Conservation (phyloP, 64 coral and sea anemone species). For the Porites australiensis region DNA sequence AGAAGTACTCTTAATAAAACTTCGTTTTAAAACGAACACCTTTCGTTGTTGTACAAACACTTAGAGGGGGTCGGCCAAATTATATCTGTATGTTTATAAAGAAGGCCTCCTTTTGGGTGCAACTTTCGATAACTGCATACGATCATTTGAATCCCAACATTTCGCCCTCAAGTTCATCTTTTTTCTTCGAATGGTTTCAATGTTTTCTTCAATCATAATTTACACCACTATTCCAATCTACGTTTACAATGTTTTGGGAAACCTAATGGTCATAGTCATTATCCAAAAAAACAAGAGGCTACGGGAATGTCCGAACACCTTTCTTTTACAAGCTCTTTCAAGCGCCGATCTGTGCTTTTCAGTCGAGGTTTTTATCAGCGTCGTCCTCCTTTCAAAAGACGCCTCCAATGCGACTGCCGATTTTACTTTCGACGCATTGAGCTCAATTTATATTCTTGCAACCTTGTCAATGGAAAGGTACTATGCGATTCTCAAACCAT, state of each 20-base stretch:
- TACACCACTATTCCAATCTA: neutral
- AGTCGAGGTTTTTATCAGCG: neutral
- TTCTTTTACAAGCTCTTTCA: neutral
- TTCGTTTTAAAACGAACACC: no score
- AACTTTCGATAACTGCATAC: neutral
- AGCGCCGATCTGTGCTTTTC: neutral
- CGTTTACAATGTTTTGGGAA: conserved; percentile 14
- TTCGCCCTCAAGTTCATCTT: neutral
- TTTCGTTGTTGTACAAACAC: no score
- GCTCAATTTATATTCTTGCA: neutral
- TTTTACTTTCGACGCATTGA: neutral
- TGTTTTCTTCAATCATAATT: neutral
- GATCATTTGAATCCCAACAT: neutral
- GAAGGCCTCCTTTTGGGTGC: neutral
- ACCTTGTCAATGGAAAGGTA: conserved; percentile 50
- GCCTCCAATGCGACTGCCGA: neutral
- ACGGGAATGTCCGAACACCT: neutral
- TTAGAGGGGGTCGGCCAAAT: no score
- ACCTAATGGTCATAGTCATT: conserved; percentile 7
- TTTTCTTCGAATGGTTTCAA: neutral
- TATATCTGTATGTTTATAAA: no score
- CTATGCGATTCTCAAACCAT: conserved; percentile 48
- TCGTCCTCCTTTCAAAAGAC: neutral
- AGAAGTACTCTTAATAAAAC: no score
- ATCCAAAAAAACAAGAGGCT: neutral